Evolutionary conservation across 2,113 vertebrate species (phyloP), one percentile per base, ranked within the genome.

Genomic region (Heterochromis multidens): DNA sequence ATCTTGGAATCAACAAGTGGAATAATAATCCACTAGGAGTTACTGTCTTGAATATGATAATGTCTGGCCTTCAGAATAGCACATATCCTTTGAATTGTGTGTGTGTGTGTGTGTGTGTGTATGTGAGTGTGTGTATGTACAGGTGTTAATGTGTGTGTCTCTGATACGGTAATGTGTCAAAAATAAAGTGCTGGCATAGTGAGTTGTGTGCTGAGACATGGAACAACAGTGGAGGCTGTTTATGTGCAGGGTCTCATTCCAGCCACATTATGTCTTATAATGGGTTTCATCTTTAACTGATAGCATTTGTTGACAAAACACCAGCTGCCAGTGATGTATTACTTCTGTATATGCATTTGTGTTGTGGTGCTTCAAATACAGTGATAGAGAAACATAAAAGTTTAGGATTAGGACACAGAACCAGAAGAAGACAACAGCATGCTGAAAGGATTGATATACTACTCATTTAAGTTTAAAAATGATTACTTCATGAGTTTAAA

Each of bases 261-360:
- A 82, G 81, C 61, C 60, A 60, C 76, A 86, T 89, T 63, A 91
- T 85, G 87, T 80, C 70, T 54, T n/a, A 31, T 91, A 86, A 90
- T 80, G 25, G 79, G 37, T 56, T 86, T 88, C 83, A 91, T 90
- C 77, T 92, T 87, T 56, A 80, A 81, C 81, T 62, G 86, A 88
- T 81, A 85, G 62, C 63, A 29, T 82, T 82, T 80, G 80, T 67
- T 84, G 77, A 67, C 76, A 81, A 56, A 37, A 13, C 46, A 81
- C 63, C 79, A 74, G 25, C 57, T 85, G 84, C 63, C 56, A 17
- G 23, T 52, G 67, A 83, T 82, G 77, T 46, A 62, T 79, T 27
- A 27, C 81, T 77, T 46, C 79, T 27, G 35, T 59, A 5, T 62
- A 35, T 49, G 19, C 11, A 72, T 65, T 52, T 81, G 6, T 25